Percentiles rank a stretch among this genome's conserved stretches.
Conservation (phyloP, 2,113 vertebrate species). For the Apistogramma diplotaenia region DNA sequence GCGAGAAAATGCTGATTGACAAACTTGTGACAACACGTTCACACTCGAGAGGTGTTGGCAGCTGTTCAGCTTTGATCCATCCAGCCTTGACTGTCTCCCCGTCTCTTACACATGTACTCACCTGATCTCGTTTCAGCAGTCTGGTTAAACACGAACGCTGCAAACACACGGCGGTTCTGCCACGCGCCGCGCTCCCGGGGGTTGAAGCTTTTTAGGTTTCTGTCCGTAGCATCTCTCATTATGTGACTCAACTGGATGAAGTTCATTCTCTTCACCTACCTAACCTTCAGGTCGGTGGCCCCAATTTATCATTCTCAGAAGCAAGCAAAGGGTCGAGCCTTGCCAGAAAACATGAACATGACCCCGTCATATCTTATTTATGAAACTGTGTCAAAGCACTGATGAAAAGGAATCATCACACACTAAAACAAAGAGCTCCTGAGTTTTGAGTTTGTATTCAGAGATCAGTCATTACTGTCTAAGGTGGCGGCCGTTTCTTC, state of each 20-base stretch:
- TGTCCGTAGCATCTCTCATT: not conserved
- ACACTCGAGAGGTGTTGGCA: conserved; percentile 73
- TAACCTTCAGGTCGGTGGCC: not conserved
- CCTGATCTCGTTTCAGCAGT: conserved; percentile 68
- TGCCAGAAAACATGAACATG: not conserved
- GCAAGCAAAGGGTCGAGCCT: not conserved
- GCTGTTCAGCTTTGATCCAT: conserved; percentile 74
- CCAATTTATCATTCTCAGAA: conserved; percentile 25
- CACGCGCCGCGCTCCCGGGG: conserved; percentile 30
- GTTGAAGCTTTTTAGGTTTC: conserved; percentile 35
- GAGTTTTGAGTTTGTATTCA: not conserved
- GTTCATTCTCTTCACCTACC: conserved; percentile 18
- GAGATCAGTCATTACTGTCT: not conserved
- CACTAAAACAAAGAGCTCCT: not conserved
- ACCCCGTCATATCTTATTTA: not conserved
- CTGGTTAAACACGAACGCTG: conserved; percentile 65
- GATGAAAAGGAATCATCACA: not conserved
- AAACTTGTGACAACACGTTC: conserved; percentile 68
- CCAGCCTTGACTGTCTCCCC: conserved; percentile 46
- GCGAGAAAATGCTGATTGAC: conserved; percentile 74
- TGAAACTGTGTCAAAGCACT: not conserved
- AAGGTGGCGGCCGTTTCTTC: not conserved
- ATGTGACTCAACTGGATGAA: conserved; percentile 21
- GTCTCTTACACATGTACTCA: conserved; percentile 4
- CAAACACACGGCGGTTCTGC: conserved; percentile 54